A percentile compares a stretch with the other conserved stretches of the same genome.
Evolutionary conservation across 1,140 invertebrate species (phyloP).

Genomic region (Papilio xuthus): DNA sequence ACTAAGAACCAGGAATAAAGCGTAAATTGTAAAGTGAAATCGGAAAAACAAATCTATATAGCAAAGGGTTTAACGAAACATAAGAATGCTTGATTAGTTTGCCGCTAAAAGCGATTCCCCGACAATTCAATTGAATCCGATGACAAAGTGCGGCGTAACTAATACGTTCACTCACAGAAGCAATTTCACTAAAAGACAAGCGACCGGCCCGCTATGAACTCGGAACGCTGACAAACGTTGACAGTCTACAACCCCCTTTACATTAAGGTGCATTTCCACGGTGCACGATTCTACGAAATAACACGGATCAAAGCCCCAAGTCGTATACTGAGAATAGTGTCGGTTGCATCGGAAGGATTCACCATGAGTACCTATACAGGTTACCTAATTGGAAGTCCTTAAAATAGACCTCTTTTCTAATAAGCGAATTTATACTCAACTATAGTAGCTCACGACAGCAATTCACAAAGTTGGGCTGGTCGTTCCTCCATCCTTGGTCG

Average conservation of each 20-base stretch:
- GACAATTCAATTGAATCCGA: slow-evolving; percentile 42
- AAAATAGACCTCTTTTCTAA: not conserved
- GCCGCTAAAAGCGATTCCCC: slow-evolving; percentile 24
- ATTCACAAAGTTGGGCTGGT: not conserved
- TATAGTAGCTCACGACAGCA: not conserved
- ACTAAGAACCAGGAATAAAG: not conserved
- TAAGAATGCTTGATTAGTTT: slow-evolving; percentile 16
- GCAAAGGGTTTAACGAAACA: slow-evolving; percentile 2
- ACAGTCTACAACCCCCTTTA: slow-evolving; percentile 46
- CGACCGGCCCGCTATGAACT: slow-evolving; percentile 38
- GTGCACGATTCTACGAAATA: not conserved
- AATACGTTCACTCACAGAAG: slow-evolving; percentile 42
- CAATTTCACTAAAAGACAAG: slow-evolving; percentile 54
- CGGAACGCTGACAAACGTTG: slow-evolving; percentile 48
- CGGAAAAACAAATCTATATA: not conserved
- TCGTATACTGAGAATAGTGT: not conserved
- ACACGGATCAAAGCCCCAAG: not conserved
- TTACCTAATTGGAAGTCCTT: too few relatives aligned
- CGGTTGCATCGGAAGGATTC: not conserved
- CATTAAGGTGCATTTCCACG: slow-evolving; percentile 21
- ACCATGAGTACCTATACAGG: too few relatives aligned
- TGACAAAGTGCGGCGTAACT: slow-evolving; percentile 35
- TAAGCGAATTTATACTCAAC: not conserved
- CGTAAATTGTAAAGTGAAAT: not conserved
- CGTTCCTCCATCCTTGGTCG: not conserved